A percentile compares a stretch with the other conserved stretches of the same genome.
phyloP scores from a whole-genome alignment of 2,797 vertebrate genomes.

The Cygnus olor region DNA sequence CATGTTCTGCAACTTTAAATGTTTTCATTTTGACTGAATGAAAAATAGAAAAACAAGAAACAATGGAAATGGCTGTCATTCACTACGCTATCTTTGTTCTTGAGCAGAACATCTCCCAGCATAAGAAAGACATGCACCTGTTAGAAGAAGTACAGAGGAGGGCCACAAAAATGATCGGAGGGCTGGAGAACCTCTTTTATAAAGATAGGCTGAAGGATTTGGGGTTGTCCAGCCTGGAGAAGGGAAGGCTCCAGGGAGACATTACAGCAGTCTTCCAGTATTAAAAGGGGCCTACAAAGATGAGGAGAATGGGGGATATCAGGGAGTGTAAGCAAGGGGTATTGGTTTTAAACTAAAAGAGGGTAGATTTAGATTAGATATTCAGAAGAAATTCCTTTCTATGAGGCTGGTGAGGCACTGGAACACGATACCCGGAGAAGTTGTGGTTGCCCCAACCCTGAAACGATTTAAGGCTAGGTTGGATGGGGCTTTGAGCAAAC shows the following conservation, averaged over 20 bases:
- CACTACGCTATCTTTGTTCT: background rate
- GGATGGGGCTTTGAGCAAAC: background rate
- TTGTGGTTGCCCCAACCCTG: background rate
- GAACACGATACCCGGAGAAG: no score
- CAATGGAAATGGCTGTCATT: background rate
- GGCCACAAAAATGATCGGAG: no score
- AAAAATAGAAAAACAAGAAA: background rate
- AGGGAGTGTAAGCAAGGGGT: background rate
- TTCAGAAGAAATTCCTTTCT: background rate
- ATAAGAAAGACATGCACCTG: no score
- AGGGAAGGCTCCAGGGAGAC: no score
- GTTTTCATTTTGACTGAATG: background rate
- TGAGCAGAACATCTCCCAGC: background rate
- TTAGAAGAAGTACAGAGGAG: no score
- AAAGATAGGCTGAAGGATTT: no score
- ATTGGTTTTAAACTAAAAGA: background rate
- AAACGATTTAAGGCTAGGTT: background rate
- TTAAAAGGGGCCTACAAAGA: no score
- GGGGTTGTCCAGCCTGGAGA: no score
- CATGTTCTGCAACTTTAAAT: background rate
- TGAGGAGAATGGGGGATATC: no score
- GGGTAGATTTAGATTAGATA: background rate
- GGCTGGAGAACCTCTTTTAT: no score
- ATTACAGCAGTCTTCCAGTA: no score
- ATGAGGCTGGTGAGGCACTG: no score